Evolutionary conservation across 2,113 vertebrate species (phyloP).

Genomic region (Lepidothrix coronata): DNA sequence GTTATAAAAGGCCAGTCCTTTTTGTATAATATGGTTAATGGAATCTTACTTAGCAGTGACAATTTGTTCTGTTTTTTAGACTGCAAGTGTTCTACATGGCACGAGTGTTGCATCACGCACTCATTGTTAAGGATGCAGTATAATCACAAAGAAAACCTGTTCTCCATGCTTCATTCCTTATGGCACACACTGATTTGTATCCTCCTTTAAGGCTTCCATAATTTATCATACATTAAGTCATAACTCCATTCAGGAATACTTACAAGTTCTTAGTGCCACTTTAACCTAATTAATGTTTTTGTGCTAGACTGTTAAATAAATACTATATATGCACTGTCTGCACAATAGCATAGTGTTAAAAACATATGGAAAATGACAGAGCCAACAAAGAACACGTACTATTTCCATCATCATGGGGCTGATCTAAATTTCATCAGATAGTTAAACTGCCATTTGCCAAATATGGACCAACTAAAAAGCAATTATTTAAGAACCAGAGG

Average conservation of each 20-base stretch:
- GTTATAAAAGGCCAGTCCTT: constrained; percentile 81
- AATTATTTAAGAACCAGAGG: not conserved
- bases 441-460: not conserved
- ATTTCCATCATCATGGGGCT: not conserved
- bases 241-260: constrained; percentile 15
- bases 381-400: constrained; percentile 10
- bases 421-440: not conserved
- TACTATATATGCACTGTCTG: constrained; percentile 21
- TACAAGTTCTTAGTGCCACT: constrained; percentile 24
- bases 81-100: constrained; percentile 66
- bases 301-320: constrained; percentile 13
- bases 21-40: constrained; percentile 75
- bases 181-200: constrained; percentile 5
- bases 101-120: constrained; percentile 67
- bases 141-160: constrained; percentile 64
- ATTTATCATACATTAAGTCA: not conserved
- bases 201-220: constrained; percentile 38
- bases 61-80: constrained; percentile 64
- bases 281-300: constrained; percentile 31
- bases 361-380: constrained; percentile 13
- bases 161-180: constrained; percentile 35
- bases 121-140: constrained; percentile 76
- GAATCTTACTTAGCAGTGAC: constrained; percentile 75
- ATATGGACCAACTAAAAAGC: not conserved
- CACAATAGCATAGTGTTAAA: constrained; percentile 35